Evolutionary conservation across 92 coral and sea anemone genomes (phyloP), one percentile per base, ranked within the genome.

Genomic region (Montipora capitata): DNA sequence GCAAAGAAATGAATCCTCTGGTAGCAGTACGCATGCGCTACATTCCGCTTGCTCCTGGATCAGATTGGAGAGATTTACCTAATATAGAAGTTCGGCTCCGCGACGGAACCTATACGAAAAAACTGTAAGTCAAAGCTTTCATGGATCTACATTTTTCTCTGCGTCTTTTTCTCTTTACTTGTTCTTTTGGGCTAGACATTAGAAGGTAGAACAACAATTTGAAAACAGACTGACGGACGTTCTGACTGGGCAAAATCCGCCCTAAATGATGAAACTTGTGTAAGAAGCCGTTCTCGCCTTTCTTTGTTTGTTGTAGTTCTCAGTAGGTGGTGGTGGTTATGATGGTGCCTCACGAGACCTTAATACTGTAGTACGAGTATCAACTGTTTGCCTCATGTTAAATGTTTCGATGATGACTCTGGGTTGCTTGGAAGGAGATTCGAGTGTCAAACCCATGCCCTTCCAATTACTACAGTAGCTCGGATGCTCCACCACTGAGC

Each of bases 1-100:
- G 99, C 87, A 97, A 97, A 72, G 96, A 97, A 79, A 97, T 97
- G 99, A 93, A 94, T 64, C 91, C 99, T 42, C 78, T 97, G 48
- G 99, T 97, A 7, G 98, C 93, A 54, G 98, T 91, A 20, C 96
- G 99, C 76, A 97, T 97, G 94, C 95, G 94, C 38, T 85, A 95
- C 85, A 97, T 97, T 68, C 99, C 99, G 38, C 88, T 90, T 20
- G 94, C 95, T 48, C 99, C 98, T 18, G 99, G 99, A 20, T 97
- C 99, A 9, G 99, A 97, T 77, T 97, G 99, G 99, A 94, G 99
- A 81, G 99, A 97, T 75, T 74, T 97, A 65, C 99, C 99, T 0
- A 97, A 97, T 64, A 94, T 81, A 20, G 85, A 73, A 9, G 95
- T 96, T 17, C 93, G 92, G 56, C 92, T 97, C 11, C 41, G 93